Evolutionary conservation across 2,888 invertebrate genomes (phyloP), one percentile per base, ranked within the genome.

Genomic region (Oeneis ivallda): DNA sequence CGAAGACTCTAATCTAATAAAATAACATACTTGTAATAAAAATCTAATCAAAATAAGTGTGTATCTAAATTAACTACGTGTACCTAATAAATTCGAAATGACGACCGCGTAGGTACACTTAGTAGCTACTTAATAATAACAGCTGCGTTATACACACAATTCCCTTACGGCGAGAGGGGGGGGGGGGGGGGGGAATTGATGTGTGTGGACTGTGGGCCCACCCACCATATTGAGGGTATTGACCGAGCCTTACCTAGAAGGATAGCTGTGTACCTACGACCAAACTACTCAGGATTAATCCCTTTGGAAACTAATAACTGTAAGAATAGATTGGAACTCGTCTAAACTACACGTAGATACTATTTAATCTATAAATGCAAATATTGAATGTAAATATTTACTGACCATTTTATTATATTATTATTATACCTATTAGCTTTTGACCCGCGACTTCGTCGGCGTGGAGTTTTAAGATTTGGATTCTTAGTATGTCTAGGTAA

Each of bases 221-320:
- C n/a, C n/a, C n/a, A n/a, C n/a, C n/a, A 72, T 41, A 52, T 61
- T 68, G 69, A 68, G 65, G 66, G 32, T 63, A 65, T 67, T 65
- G 66, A 71, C 74, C 76, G 74, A 75, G 76, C 79, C 79, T 75
- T 73, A 64, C 71, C 58, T 70, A 74, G 60, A 19, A 47, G 52
- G 13, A 58, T 19, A 56, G 26, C 17, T 10, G 43, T 58, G n/a
- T n/a, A n/a, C n/a, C 11, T 58, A 50, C 15, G 39, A 62, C n/a
- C 26, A 17, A 39, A 56, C n/a, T 34, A 58, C 50, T 47, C 15
- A 45, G n/a, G 10, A 15, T 9, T 19, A 26, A 15, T 34, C 11
- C 45, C 34, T 32, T 47, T 47, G 43, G 45, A 47, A 58, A 58
- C 15, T 58, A 34, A 43, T 34, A 17, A 15, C 47, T 47, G 47